These are phyloP conservation scores for Micromesistius poutassou DNA, from an alignment of 2,797 vertebrate species.

Conservation along the genomic window DNA sequence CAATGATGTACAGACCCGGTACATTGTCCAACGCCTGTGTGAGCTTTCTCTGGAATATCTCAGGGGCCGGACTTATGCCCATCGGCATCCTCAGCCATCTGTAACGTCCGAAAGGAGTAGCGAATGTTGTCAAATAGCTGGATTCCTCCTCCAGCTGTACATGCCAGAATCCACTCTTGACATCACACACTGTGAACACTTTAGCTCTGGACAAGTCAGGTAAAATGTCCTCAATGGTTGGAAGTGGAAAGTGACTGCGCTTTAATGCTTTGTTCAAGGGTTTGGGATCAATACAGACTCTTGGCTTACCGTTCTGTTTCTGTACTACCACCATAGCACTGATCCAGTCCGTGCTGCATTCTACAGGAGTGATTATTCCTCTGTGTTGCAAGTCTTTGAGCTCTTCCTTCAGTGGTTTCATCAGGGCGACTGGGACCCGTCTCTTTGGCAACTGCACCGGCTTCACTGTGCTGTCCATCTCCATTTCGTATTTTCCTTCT, in stretches of 20 bases:
- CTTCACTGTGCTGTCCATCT: no score
- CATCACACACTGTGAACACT: conserved; percentile 28
- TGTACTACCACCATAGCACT: background rate
- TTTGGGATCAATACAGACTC: conserved; percentile 15
- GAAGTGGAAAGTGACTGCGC: conserved; percentile 29
- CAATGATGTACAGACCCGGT: conserved; percentile 22
- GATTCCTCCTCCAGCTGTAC: conserved; percentile 22
- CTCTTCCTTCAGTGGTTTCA: conserved; percentile 4
- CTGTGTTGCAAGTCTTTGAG: background rate
- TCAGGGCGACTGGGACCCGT: no score
- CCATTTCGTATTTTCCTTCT: no score
- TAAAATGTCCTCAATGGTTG: conserved; percentile 24
- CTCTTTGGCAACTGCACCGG: no score
- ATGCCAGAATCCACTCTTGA: conserved; percentile 21
- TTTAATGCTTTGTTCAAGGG: conserved; percentile 25
- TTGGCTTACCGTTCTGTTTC: conserved; percentile 12
- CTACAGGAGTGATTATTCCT: background rate
- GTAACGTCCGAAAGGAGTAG: conserved; percentile 7
- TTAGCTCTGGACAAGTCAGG: conserved; percentile 23
- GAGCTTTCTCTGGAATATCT: conserved; percentile 32
- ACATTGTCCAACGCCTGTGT: conserved; percentile 14
- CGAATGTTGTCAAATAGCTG: background rate
- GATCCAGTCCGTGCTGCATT: conserved; percentile 10
- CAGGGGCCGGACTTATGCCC: conserved; percentile 9
- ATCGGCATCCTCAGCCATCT: conserved; percentile 18